Conservation (phyloP, 2,797 vertebrate genomes). For the Ctenosaura bakeri region DNA sequence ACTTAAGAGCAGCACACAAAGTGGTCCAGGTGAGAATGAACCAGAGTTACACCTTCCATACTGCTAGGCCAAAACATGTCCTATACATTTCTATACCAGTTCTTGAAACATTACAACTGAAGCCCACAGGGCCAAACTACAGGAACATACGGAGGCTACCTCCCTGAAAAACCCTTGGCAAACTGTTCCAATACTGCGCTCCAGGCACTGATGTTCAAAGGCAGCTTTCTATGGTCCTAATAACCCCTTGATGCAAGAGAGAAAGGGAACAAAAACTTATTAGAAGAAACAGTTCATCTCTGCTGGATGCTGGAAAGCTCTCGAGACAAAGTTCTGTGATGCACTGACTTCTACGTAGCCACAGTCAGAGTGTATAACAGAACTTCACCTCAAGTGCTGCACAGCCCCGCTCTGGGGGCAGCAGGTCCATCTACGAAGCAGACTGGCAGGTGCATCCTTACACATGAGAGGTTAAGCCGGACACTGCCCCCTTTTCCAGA, state of each 20-base stretch:
- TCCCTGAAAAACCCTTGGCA: not conserved
- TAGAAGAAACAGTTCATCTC: not conserved
- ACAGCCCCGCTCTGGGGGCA: not conserved
- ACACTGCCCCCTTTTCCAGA: not conserved
- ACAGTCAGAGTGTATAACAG: slow-evolving; percentile 87
- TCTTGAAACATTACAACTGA: not conserved
- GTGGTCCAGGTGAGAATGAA: not conserved
- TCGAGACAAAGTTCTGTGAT: slow-evolving; percentile 88
- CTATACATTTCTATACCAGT: not conserved
- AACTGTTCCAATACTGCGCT: not conserved
- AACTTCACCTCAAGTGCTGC: slow-evolving; percentile 83
- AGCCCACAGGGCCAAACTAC: not conserved
- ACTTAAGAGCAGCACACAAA: not conserved
- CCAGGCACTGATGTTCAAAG: not conserved
- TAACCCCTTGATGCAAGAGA: not conserved
- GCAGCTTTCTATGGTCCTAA: not conserved
- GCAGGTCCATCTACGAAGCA: not conserved
- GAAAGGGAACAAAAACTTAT: not conserved
- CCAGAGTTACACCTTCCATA: not conserved
- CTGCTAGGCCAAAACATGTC: not conserved
- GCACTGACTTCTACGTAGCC: slow-evolving; percentile 82
- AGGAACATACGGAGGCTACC: not conserved
- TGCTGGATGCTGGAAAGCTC: slow-evolving; percentile 75
- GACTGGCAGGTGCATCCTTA: not conserved
- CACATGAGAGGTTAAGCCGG: not conserved